Evolutionary conservation across 1,140 invertebrate species (phyloP), one percentile per base, ranked within the genome.

Genomic region (Rhyzopertha dominica): DNA sequence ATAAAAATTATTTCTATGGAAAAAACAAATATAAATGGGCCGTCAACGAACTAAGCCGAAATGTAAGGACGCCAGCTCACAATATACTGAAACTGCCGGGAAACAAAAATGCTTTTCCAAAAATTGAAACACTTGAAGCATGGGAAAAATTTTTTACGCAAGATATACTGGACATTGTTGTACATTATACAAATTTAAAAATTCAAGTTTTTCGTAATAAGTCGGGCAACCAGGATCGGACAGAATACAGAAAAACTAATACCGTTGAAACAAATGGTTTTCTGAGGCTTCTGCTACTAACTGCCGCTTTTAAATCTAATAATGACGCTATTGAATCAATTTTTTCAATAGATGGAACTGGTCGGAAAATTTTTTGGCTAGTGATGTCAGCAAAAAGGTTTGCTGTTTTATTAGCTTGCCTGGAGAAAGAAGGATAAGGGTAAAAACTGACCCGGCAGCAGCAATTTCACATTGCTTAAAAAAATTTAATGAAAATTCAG

Each of bases 21-120:
- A 41, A 41, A 24, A 43, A 43, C 41, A 43, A 20, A 43, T 43
- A 43, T 23, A 22, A 43, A 43, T 43, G 41, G 41, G 28, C 41
- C 25, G 41, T 32, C 17, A 43, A 19, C 16, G 30, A 43, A 43
- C 41, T 31, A 32, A 43, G 3, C 29, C 41, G 30, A 43, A 43
- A 43, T 32, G 28, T 43, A 23, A 43, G 41, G 34, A 34, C 41
- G 23, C 29, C 29, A 24, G 30, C 41, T 31, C 41, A 43, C 41
- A 43, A 32, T 43, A 43, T 43, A 43, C 18, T 43, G 19, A 43
- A 43, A 10, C 18, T 43, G 28, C 25, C 39, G 18, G 41, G 41
- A 43, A 43, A 26, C 28, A 25, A 24, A 39, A 39, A 43, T 32
- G 29, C 30, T 32, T 43, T 43, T n/a, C 41, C 41, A 43, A 34